Base-by-base conservation (phyloP, 2,888 invertebrate species). In the Synergus itoensis region DNA sequence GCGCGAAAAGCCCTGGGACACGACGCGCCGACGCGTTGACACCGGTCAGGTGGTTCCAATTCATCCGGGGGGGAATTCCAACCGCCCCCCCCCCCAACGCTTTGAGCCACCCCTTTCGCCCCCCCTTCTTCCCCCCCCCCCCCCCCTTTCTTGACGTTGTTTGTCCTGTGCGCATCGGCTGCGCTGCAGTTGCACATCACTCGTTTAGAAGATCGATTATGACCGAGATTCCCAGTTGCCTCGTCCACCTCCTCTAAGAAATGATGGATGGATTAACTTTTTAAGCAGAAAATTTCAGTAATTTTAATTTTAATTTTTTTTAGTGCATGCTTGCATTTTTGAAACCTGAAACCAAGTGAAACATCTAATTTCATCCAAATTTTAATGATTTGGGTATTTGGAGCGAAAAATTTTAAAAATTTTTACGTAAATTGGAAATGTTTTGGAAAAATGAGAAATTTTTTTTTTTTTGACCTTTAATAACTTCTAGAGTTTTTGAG, bases 11-110 rank as follows among this genome's bases (percentile, higher is more conserved):
- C 84, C 86, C 83, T 81, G 81, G 75, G 80, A 85, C 81, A 82
- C 76, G 83, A 84, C 84, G 82, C 84, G 86, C 79, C 83, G 80
- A 80, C 81, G 86, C 86, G 78, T 82, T 80, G 83, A 83, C 81
- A 80, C 78, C 65, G 77, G 81, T 84, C 82, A 84, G 83, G 82
- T 81, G 84, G 81, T 82, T 73, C 40, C 63, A 77, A 53, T 78
- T 69, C 21, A 78, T 69, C 57, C 67, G 89, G 88, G 87, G 87
- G 88, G 87, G 88, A 86, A 86, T 83, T 83, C 87, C 84, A 83
- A 84, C 80, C 84, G 82, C 81, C 83, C 86, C 81, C 82, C 83
- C 84, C 84, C 64, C 12, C 36, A 4, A 4, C 78, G 79, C 79
- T 80, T 79, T 85, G 82, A 85, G 83, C 85, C 18, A 18, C 64